Percentiles rank a stretch among this genome's conserved stretches.
These are phyloP conservation scores for Myathropa florea DNA, from an alignment of 2,888 invertebrate genomes.

Conservation along the genomic window DNA sequence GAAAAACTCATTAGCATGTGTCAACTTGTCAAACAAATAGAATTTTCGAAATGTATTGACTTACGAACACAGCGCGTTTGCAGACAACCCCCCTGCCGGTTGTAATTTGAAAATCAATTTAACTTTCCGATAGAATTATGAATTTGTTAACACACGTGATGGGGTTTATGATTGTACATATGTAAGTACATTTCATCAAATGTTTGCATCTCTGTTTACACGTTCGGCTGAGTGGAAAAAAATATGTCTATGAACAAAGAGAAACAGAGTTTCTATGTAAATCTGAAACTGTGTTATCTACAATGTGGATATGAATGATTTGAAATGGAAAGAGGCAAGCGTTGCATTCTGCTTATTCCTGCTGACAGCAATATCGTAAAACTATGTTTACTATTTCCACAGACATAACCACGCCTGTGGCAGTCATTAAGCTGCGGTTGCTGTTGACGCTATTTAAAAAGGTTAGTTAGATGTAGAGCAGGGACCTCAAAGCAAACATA, in stretches of 20 bases:
- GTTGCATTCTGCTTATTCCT: no score
- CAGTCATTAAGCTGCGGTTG: background rate
- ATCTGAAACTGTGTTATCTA: background rate
- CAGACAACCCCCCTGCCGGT: background rate
- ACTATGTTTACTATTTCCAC: background rate
- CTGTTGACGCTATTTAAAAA: background rate
- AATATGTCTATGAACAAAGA: background rate
- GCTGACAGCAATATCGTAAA: no score
- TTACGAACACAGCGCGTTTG: background rate
- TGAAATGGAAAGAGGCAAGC: no score
- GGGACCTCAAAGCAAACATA: background rate
- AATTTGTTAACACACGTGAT: background rate
- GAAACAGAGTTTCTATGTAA: no score
- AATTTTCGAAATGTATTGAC: background rate
- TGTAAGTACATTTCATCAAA: background rate
- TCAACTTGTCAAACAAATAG: background rate
- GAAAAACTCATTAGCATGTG: constrained; percentile 5
- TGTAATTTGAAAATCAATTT: background rate
- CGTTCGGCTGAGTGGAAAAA: no score
- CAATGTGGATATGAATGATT: no score
- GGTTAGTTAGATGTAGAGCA: background rate
- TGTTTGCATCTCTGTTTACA: background rate
- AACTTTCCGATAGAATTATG: background rate
- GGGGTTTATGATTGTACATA: background rate
- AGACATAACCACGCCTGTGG: background rate